A percentile compares a stretch with the other conserved stretches of the same genome.
Conservation (phyloP, 2,888 invertebrate species). For the Aspidiotus destructor region DNA sequence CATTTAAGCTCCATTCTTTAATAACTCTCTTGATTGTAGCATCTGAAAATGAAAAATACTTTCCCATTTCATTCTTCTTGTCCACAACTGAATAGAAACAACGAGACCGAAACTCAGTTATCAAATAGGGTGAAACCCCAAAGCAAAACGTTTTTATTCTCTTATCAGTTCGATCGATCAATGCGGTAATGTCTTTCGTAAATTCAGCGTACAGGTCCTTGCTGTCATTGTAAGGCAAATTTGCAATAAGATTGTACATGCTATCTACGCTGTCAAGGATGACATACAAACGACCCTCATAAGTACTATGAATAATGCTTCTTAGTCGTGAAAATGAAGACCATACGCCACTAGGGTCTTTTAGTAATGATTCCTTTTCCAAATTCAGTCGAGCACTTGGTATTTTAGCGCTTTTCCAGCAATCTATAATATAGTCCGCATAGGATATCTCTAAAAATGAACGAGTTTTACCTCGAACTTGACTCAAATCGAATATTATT, state of each 20-base stretch:
- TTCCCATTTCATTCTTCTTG: neutral
- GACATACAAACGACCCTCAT: slow-evolving; percentile 1
- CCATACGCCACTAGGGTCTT: neutral
- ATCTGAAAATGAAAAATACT: neutral
- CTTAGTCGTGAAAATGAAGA: slow-evolving; percentile 6
- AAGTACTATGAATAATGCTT: neutral
- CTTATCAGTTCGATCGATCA: neutral
- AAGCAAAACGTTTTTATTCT: slow-evolving; percentile 4
- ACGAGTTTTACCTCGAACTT: slow-evolving; percentile 7
- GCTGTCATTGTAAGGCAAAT: slow-evolving; percentile 3
- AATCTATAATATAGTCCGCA: neutral
- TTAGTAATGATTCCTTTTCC: neutral
- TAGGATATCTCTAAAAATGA: neutral
- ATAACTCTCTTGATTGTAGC: slow-evolving; percentile 2
- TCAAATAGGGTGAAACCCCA: slow-evolving; percentile 12
- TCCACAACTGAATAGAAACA: neutral
- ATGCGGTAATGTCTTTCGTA: neutral
- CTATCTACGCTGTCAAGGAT: slow-evolving; percentile 7
- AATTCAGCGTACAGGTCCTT: neutral
- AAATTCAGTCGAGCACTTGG: neutral
- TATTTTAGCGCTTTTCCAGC: neutral
- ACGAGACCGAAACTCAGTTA: neutral
- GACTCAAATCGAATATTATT: slow-evolving; percentile 7
- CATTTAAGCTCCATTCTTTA: neutral
- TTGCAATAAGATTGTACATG: slow-evolving; percentile 12